Conservation (phyloP, 2,113 vertebrate species). For the Gymnorhina tibicen region DNA sequence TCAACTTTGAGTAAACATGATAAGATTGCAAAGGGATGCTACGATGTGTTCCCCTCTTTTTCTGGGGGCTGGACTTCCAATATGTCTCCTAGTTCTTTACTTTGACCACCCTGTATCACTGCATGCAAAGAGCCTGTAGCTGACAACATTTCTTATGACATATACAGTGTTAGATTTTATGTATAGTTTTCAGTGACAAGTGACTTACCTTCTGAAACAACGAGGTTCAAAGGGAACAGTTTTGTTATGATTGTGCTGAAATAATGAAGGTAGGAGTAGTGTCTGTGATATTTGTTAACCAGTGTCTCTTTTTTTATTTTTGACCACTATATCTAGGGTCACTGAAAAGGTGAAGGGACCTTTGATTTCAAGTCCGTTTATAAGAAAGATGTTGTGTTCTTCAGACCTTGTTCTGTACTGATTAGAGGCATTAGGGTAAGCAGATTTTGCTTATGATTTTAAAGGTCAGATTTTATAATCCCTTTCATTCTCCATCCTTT, state of each 20-base stretch:
- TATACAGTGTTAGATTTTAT: neutral
- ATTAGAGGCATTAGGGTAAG: neutral
- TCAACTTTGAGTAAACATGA: neutral
- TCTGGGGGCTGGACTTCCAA: neutral
- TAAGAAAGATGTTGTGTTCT: neutral
- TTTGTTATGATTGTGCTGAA: neutral
- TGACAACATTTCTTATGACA: neutral
- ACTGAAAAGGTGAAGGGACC: neutral
- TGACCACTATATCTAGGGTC: neutral
- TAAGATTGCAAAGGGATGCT: neutral
- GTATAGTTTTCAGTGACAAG: neutral
- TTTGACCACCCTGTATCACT: neutral
- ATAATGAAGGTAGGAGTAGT: neutral
- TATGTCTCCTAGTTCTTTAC: neutral
- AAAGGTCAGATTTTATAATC: conserved; percentile 38
- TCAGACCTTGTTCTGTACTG: conserved; percentile 22
- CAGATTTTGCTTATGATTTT: neutral
- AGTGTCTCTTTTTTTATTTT: neutral
- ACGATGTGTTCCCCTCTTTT: neutral
- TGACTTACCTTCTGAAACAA: neutral
- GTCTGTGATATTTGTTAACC: neutral
- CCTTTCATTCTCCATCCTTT: neutral
- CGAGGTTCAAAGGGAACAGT: neutral
- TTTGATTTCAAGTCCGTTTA: neutral
- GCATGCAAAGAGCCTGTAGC: neutral